Conservation (phyloP, 2,888 invertebrate genomes). For the Drosophila fulvimacula region DNA sequence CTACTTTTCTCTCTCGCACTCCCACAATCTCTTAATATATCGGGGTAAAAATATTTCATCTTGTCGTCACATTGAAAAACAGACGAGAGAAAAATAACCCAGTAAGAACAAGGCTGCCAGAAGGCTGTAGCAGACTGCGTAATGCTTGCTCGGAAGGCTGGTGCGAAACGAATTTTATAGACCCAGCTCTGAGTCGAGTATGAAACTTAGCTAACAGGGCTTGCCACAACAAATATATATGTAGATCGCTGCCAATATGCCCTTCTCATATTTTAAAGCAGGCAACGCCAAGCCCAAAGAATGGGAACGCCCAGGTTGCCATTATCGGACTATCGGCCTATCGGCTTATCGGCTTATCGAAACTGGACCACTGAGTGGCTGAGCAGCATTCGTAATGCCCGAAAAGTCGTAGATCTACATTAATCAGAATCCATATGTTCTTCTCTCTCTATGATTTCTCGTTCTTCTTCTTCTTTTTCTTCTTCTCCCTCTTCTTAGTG, state of each 20-base stretch:
- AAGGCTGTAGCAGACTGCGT: not conserved
- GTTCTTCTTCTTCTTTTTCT: not conserved
- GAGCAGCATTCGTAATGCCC: constrained; percentile 26
- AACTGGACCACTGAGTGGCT: constrained; percentile 40
- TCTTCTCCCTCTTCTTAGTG: not conserved
- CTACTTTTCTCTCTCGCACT: not conserved
- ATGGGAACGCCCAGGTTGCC: constrained; percentile 36
- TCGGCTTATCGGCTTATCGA: constrained; percentile 12
- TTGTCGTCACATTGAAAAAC: constrained; percentile 53
- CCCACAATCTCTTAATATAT: constrained; percentile 36
- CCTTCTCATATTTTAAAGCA: no score
- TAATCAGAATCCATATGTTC: constrained; percentile 14
- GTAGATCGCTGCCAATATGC: not conserved
- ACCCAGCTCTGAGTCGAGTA: not conserved
- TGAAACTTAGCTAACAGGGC: not conserved
- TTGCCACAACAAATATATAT: no score
- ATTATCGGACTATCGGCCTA: constrained; percentile 27
- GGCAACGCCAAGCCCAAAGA: constrained; percentile 15
- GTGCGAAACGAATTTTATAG: not conserved
- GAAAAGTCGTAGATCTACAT: constrained; percentile 11
- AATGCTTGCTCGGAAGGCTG: not conserved
- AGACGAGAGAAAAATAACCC: not conserved
- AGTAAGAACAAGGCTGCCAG: not conserved
- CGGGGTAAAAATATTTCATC: constrained; percentile 41
- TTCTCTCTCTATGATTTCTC: no score